Conservation (phyloP, 2,797 vertebrate genomes). For the Hybognathus amarus region DNA sequence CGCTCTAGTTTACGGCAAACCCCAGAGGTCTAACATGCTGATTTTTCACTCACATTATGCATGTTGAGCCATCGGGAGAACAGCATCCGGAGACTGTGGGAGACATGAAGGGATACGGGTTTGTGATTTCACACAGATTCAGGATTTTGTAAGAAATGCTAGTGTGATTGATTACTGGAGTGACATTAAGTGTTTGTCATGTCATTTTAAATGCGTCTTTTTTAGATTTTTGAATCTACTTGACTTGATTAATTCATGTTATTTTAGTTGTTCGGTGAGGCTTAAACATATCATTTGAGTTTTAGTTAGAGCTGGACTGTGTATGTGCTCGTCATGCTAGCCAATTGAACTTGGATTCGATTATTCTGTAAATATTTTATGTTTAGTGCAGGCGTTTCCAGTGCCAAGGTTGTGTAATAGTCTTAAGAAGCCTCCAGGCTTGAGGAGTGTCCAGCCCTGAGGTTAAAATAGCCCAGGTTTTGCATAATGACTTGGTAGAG, state of each 20-base stretch:
- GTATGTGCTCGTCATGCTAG: not conserved
- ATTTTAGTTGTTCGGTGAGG: not conserved
- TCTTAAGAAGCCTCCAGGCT: not conserved
- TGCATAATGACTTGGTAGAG: constrained; percentile 1
- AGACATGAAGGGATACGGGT: not conserved
- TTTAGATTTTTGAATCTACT: not conserved
- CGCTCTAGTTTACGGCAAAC: constrained; percentile 34
- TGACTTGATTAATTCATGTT: not conserved
- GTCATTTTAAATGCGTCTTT: not conserved
- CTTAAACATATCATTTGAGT: not conserved
- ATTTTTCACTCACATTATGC: constrained; percentile 27
- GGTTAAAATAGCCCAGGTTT: constrained; percentile 14
- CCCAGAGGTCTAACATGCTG: constrained; percentile 21
- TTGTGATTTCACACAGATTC: not conserved
- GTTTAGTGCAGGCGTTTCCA: not conserved
- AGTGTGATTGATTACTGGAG: not conserved
- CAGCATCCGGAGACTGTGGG: not conserved
- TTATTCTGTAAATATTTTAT: constrained; percentile 22
- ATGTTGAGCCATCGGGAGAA: not conserved
- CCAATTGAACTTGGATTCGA: not conserved
- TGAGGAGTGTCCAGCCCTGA: not conserved
- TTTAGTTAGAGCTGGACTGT: not conserved
- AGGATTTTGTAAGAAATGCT: not conserved
- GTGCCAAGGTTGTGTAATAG: not conserved
- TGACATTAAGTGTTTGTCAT: not conserved